A percentile compares a stretch with the other conserved stretches of the same genome.
These are phyloP conservation scores for Eurystomus gularis DNA, from an alignment of 2,113 vertebrate genomes.

Conservation along the genomic window DNA sequence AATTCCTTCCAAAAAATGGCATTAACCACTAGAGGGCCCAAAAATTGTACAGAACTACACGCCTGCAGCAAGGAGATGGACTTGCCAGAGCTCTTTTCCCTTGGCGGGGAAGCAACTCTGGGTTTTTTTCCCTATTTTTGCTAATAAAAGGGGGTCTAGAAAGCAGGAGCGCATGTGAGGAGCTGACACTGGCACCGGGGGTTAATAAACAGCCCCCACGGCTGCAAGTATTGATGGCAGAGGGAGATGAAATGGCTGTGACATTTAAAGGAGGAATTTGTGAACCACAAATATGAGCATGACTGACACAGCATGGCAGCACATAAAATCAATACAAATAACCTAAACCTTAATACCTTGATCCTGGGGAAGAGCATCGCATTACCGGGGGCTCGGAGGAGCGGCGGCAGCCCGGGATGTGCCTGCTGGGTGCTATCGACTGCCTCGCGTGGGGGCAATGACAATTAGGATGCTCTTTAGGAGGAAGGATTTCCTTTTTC, in stretches of 20 bases:
- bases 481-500: neutral
- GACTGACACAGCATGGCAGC: constrained; percentile 88
- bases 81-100: neutral
- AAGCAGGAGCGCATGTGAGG: neutral
- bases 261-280: constrained; percentile 99
- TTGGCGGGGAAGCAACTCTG: neutral
- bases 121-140: neutral
- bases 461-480: constrained; percentile 81
- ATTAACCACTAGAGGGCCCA: constrained; percentile 66
- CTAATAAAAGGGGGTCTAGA: neutral
- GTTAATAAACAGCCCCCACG: constrained; percentile 80
- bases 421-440: constrained; percentile 85
- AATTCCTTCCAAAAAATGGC: neutral
- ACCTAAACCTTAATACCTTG: constrained; percentile 99
- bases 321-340: constrained; percentile 99
- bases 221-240: constrained; percentile 87
- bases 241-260: constrained; percentile 93
- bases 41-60: neutral
- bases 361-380: constrained; percentile 90
- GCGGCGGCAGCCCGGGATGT: constrained; percentile 69
- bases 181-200: neutral
- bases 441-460: constrained; percentile 78
- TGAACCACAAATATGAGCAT: constrained; percentile 96
- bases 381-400: constrained; percentile 86
- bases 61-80: neutral